These are phyloP conservation scores for Phragmatobia fuliginosa DNA, from an alignment of 2,888 invertebrate species.

Conservation along the genomic window DNA sequence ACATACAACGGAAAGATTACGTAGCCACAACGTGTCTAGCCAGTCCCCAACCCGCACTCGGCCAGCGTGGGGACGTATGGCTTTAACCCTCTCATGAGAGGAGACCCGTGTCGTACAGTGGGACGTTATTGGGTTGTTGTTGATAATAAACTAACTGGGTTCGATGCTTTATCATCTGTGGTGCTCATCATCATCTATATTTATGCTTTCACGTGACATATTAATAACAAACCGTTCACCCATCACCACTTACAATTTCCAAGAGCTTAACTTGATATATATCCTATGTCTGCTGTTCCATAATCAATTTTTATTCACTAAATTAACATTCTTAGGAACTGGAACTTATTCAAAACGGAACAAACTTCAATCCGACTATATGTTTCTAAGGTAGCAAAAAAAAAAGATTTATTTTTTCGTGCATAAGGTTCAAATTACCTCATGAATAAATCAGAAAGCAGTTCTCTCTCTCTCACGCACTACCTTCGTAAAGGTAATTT, in stretches of 20 bases:
- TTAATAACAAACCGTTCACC: not conserved
- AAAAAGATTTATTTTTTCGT: not conserved
- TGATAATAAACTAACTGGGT: not conserved
- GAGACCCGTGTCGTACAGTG: too few species aligned
- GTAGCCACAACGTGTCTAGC: too few species aligned
- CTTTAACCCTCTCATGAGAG: too few species aligned
- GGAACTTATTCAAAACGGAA: too few species aligned
- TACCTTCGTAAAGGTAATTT: slow-evolving; percentile 87
- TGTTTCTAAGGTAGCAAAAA: not conserved
- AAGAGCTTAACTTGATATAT: not conserved
- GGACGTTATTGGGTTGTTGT: not conserved
- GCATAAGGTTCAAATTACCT: not conserved
- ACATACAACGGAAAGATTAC: too few species aligned
- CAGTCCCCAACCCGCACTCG: too few species aligned
- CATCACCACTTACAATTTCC: not conserved
- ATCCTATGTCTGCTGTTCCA: not conserved
- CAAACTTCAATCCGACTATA: too few species aligned
- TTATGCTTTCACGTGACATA: not conserved
- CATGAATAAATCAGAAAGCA: slow-evolving; percentile 69
- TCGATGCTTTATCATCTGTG: not conserved
- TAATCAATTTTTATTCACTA: not conserved
- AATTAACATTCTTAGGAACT: not conserved
- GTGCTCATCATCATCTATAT: not conserved
- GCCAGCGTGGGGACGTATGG: too few species aligned
- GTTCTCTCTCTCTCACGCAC: slow-evolving; percentile 95